phyloP scores from a whole-genome alignment of 2,888 invertebrate species.

The Caenorhabditis parvicauda region DNA sequence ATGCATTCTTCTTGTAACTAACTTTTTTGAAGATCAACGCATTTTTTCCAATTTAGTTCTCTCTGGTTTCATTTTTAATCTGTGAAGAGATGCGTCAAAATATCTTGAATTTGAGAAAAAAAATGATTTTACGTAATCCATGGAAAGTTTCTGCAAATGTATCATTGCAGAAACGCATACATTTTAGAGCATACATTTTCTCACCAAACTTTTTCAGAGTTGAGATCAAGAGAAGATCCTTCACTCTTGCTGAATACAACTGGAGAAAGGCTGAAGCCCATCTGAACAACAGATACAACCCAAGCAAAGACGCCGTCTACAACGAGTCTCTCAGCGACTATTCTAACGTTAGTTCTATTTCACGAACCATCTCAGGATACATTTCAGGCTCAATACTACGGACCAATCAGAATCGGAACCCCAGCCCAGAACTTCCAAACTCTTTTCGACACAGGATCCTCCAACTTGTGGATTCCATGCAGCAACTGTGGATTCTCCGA shows the following conservation, averaged over 20 bases:
- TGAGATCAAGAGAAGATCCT: slow-evolving; percentile 27
- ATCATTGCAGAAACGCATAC: too few relatives aligned
- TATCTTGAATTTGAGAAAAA: too few relatives aligned
- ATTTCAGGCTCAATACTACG: slow-evolving; percentile 67
- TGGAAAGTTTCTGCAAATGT: too few relatives aligned
- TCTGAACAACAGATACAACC: slow-evolving; percentile 32
- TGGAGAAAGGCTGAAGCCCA: slow-evolving; percentile 28
- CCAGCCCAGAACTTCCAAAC: slow-evolving; percentile 69
- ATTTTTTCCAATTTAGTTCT: neutral
- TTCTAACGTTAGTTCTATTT: slow-evolving; percentile 23
- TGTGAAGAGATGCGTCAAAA: too few relatives aligned
- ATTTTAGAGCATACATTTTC: neutral
- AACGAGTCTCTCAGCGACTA: slow-evolving; percentile 48
- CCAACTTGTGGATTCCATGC: slow-evolving; percentile 97
- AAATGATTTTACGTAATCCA: too few relatives aligned
- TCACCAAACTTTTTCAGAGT: slow-evolving; percentile 40
- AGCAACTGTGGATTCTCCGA: slow-evolving; percentile 80
- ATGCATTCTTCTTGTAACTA: too few relatives aligned
- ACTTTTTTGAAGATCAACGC: neutral
- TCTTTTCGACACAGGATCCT: slow-evolving; percentile 92
- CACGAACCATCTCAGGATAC: neutral
- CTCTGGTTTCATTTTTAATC: too few relatives aligned
- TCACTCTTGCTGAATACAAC: slow-evolving; percentile 35
- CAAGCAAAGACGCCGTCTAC: slow-evolving; percentile 31
- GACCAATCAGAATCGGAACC: slow-evolving; percentile 67